These are phyloP conservation scores for Mactra quadrangularis DNA, from an alignment of 1,140 invertebrate species.

Conservation along the genomic window DNA sequence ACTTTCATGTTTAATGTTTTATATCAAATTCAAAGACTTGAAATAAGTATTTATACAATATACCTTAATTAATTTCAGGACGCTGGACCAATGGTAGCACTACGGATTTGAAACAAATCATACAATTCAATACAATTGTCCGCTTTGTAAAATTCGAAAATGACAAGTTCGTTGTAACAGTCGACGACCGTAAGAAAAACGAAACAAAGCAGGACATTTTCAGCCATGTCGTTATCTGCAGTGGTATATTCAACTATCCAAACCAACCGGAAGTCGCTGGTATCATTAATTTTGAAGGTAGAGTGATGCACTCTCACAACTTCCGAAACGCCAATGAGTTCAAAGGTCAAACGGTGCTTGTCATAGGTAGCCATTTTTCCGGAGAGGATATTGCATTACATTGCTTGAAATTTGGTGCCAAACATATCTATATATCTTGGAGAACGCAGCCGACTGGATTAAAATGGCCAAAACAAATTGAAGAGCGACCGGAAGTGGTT, in stretches of 20 bases:
- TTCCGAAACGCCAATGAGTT: slow-evolving; percentile 36
- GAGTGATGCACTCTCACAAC: slow-evolving; percentile 58
- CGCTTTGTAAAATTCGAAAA: slow-evolving; percentile 8
- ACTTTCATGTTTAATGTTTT: too few relatives aligned
- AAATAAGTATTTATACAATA: too few relatives aligned
- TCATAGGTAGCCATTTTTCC: slow-evolving; percentile 43
- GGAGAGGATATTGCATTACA: slow-evolving; percentile 53
- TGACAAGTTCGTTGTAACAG: slow-evolving; percentile 46
- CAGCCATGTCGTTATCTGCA: slow-evolving; percentile 47
- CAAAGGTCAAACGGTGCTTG: slow-evolving; percentile 45
- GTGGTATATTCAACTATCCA: slow-evolving; percentile 44
- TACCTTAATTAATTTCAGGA: slow-evolving; percentile 13
- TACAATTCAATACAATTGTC: slow-evolving; percentile 19
- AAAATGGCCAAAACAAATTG: slow-evolving; percentile 28
- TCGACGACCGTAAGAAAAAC: slow-evolving; percentile 13
- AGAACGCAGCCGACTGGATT: slow-evolving; percentile 7
- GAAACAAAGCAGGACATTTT: slow-evolving; percentile 11
- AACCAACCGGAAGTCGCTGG: slow-evolving; percentile 36
- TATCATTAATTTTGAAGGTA: slow-evolving; percentile 27
- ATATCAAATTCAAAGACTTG: too few relatives aligned
- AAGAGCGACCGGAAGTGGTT: slow-evolving; percentile 33
- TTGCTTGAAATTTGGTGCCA: slow-evolving; percentile 42
- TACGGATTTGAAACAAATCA: not conserved
- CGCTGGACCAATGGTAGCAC: not conserved
- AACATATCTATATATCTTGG: slow-evolving; percentile 3